These are phyloP conservation scores for Aviceda subcristata DNA, from an alignment of 2,113 vertebrate genomes.

Conservation along the genomic window DNA sequence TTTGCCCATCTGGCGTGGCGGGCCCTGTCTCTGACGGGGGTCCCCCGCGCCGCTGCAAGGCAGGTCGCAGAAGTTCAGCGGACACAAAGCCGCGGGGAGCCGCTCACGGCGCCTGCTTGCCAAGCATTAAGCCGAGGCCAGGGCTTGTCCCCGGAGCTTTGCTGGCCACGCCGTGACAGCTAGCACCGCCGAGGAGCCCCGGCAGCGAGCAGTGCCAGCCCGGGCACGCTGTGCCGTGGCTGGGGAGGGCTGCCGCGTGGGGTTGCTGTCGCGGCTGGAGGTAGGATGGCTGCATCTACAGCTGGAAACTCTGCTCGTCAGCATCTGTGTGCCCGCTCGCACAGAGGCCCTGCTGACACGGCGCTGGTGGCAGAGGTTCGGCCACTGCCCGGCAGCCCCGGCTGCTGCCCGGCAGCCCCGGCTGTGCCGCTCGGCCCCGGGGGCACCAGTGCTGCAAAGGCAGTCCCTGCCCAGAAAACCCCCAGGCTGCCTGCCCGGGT, in stretches of 20 bases:
- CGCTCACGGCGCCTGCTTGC: fast-evolving
- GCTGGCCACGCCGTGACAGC: fast-evolving
- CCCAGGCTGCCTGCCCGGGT: fast-evolving
- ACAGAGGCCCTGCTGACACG: not conserved
- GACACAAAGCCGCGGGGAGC: fast-evolving
- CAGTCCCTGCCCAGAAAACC: not conserved
- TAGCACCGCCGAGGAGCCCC: fast-evolving
- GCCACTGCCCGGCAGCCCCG: not conserved
- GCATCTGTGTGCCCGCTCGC: fast-evolving
- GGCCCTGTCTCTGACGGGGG: not conserved
- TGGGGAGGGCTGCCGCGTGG: fast-evolving
- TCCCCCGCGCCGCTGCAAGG: fast-evolving
- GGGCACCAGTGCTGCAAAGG: not conserved
- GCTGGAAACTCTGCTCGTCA: not conserved
- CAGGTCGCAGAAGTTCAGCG: fast-evolving
- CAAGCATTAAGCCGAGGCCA: fast-evolving
- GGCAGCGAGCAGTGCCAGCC: not conserved
- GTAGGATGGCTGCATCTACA: not conserved
- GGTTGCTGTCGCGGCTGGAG: not conserved
- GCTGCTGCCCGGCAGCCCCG: not conserved
- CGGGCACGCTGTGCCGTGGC: fast-evolving
- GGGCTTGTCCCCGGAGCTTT: not conserved
- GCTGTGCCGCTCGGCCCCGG: fast-evolving
- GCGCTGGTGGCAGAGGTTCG: not conserved
- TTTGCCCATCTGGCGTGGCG: fast-evolving